Percentiles rank a stretch among this genome's conserved stretches.
These are phyloP conservation scores for Lacerta viridis DNA, from an alignment of 2,797 vertebrate species.

Conservation along the genomic window DNA sequence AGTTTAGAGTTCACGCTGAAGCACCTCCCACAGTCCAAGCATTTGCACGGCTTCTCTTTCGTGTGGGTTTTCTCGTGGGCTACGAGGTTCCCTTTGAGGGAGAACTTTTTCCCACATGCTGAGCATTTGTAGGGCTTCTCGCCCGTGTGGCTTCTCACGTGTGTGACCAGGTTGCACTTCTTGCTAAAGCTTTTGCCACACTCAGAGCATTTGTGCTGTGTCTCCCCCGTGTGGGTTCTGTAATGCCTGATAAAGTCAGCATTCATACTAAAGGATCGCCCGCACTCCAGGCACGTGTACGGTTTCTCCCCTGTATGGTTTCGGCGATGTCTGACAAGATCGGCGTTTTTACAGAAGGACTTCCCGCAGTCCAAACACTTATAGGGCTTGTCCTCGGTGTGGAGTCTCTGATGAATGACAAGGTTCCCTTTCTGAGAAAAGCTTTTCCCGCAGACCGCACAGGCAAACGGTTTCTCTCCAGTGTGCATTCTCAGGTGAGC, in stretches of 20 bases:
- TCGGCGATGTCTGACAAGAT: slow-evolving; percentile 40
- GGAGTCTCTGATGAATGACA: slow-evolving; percentile 60
- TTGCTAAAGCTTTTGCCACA: not conserved
- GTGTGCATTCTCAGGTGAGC: slow-evolving; percentile 50
- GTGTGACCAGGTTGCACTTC: not conserved
- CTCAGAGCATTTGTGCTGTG: not conserved
- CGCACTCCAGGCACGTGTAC: not conserved
- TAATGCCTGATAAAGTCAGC: slow-evolving; percentile 12
- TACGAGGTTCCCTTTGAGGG: not conserved
- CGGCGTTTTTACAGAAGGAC: slow-evolving; percentile 65
- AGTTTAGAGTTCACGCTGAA: slow-evolving; percentile 26
- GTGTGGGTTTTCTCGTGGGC: slow-evolving; percentile 8
- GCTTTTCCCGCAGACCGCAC: slow-evolving; percentile 64
- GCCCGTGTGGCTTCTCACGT: not conserved
- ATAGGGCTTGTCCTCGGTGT: slow-evolving; percentile 67
- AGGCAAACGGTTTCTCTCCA: slow-evolving; percentile 53
- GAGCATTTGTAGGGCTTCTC: slow-evolving; percentile 1
- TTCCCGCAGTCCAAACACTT: slow-evolving; percentile 66
- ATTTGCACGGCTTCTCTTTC: slow-evolving; percentile 1
- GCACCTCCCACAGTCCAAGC: not conserved
- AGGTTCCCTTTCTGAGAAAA: slow-evolving; percentile 67
- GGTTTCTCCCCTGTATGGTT: slow-evolving; percentile 20
- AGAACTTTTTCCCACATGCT: not conserved
- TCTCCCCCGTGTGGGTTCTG: not conserved
- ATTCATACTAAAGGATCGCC: not conserved